phyloP scores from a whole-genome alignment of 53 echinoderm and acorn worm genomes.

The Patiria pectinifera region DNA sequence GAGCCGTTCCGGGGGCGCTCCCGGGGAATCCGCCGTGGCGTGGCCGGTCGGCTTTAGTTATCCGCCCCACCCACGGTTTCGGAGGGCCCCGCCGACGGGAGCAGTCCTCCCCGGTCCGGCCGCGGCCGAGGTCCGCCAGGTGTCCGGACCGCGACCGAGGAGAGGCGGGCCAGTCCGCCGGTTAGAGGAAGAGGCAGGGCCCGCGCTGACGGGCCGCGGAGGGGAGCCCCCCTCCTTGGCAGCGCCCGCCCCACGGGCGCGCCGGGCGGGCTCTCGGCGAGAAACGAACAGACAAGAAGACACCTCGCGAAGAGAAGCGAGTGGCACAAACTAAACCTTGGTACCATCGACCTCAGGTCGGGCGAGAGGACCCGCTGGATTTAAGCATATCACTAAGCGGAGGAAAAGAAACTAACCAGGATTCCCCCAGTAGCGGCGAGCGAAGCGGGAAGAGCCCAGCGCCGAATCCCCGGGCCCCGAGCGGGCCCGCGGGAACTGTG shows the following conservation, averaged over 20 bases:
- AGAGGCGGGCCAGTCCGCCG: too few relatives aligned
- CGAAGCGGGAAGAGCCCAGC: constrained; percentile 88
- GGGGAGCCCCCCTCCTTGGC: too few relatives aligned
- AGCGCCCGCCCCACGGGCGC: too few relatives aligned
- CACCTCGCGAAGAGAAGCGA: background rate
- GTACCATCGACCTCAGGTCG: constrained; percentile 81
- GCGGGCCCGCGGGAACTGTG: background rate
- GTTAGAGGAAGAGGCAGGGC: too few relatives aligned
- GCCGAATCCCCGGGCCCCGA: constrained; percentile 62
- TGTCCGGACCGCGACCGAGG: too few relatives aligned
- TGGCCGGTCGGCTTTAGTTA: constrained; percentile 22
- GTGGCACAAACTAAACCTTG: background rate
- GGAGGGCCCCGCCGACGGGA: too few relatives aligned
- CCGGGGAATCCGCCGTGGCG: background rate
- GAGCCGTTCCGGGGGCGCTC: background rate
- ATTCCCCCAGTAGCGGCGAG: constrained; percentile 90
- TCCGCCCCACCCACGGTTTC: background rate
- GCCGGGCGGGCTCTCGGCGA: too few relatives aligned
- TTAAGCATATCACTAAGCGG: constrained; percentile 99
- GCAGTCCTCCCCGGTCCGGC: too few relatives aligned
- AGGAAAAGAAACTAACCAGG: constrained; percentile 96
- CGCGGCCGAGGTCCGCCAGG: too few relatives aligned
- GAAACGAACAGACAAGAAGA: too few relatives aligned
- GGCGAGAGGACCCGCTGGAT: constrained; percentile 92
- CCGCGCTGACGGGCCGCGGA: too few relatives aligned